These are phyloP conservation scores for Varanus komodoensis DNA, from an alignment of 2,113 vertebrate genomes.

Conservation along the genomic window DNA sequence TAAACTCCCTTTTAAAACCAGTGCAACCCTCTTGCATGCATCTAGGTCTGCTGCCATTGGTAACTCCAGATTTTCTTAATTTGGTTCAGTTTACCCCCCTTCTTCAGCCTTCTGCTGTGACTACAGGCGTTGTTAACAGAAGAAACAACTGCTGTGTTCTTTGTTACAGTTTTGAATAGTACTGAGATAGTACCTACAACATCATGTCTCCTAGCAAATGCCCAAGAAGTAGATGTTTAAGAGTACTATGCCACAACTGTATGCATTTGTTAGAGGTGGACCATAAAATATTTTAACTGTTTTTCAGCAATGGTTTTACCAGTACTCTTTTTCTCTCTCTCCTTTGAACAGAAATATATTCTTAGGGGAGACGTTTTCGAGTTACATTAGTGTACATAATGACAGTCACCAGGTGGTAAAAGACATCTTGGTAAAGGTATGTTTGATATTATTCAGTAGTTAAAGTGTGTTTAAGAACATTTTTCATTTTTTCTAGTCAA, in stretches of 20 bases:
- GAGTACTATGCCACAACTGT: neutral
- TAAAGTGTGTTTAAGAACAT: neutral
- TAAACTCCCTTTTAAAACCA: neutral
- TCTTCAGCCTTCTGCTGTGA: neutral
- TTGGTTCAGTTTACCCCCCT: neutral
- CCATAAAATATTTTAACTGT: neutral
- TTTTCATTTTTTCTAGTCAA: neutral
- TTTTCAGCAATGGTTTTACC: neutral
- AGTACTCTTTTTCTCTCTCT: neutral
- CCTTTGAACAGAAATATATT: conserved; percentile 91
- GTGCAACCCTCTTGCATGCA: neutral
- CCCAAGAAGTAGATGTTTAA: neutral
- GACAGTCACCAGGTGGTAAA: conserved; percentile 96
- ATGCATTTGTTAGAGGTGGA: neutral
- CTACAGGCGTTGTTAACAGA: neutral
- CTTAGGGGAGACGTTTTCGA: conserved; percentile 97
- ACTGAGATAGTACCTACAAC: neutral
- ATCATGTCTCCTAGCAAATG: neutral
- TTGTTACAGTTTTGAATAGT: neutral
- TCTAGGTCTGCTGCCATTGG: neutral
- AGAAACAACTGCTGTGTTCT: neutral
- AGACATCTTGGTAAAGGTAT: conserved; percentile 97
- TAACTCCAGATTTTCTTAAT: neutral
- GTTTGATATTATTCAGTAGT: conserved; percentile 29
- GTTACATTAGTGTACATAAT: conserved; percentile 98